phyloP scores from a whole-genome alignment of 2,888 invertebrate species.

The Mimachlamys varia region DNA sequence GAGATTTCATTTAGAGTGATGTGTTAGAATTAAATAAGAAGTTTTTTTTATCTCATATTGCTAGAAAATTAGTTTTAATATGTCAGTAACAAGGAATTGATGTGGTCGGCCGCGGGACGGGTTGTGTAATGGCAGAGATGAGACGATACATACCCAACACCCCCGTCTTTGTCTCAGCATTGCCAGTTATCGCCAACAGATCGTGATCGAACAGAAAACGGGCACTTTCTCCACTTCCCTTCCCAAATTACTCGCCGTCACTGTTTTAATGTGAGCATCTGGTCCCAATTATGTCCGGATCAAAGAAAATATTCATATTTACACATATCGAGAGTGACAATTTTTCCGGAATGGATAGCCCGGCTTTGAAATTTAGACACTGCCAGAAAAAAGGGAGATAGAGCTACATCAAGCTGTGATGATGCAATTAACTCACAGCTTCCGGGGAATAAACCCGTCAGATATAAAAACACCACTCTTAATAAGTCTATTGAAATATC shows the following conservation, averaged over 20 bases:
- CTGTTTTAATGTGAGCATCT: conserved; percentile 31
- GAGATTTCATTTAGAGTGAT: conserved; percentile 48
- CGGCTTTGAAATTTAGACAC: conserved; percentile 29
- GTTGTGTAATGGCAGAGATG: conserved; percentile 14
- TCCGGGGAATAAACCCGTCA: conserved; percentile 21
- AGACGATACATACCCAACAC: background rate
- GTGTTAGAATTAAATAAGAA: conserved; percentile 53
- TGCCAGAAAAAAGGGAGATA: conserved; percentile 2
- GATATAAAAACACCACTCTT: background rate
- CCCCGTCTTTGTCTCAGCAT: background rate
- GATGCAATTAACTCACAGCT: conserved; percentile 5
- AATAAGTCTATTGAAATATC: background rate
- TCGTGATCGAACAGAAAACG: conserved; percentile 36
- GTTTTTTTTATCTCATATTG: conserved; percentile 45
- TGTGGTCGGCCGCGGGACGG: conserved; percentile 24
- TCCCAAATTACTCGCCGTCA: conserved; percentile 31
- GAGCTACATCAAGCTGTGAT: conserved; percentile 3
- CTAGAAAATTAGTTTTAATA: conserved; percentile 40
- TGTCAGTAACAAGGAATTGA: conserved; percentile 36
- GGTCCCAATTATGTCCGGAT: conserved; percentile 30
- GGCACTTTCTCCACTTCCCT: conserved; percentile 28
- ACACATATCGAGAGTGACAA: conserved; percentile 36
- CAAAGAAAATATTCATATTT: conserved; percentile 34
- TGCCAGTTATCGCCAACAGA: background rate
- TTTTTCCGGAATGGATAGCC: conserved; percentile 33